Evolutionary conservation across 2,797 vertebrate species (phyloP), one percentile per base, ranked within the genome.

Genomic region (Ciconia nigra): DNA sequence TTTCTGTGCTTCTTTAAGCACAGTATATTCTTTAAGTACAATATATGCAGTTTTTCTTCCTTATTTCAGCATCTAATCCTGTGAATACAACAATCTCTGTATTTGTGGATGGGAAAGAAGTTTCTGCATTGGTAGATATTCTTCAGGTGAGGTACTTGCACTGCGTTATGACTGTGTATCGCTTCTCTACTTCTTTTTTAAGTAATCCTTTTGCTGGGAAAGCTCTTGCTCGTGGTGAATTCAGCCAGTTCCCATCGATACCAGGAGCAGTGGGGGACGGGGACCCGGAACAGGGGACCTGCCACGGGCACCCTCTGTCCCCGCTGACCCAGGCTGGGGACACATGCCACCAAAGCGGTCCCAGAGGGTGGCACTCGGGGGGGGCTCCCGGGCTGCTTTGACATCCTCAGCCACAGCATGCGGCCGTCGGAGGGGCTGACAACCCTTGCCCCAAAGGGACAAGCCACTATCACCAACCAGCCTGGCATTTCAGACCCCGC

Each of bases 281-380:
- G 24, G 15, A 83, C 5, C 9, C 33, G 55, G n/a, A 26, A 26
- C 54, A 37, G 67, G 90, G 63, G 61, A 20, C 71, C 89, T 89
- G 70, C 95, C 97, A 95, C 29, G 82, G 94, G 39, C 73, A 59
- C 87, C 74, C 44, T 66, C 94, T 87, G 92, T 97, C 96, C 80
- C 31, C 13, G 15, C 76, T 79, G 83, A 57, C 83, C 85, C 42
- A 31, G 54, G 80, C 77, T 69, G 90, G 66, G 87, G 81, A 91
- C 51, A 62, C 35, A 51, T 84, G 85, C 87, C 95, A 90, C 41
- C 5, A 24, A 93, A 90, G 47, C 57, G 77, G 88, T 92, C 33
- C 22, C 96, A 96, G 89, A 87, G 74, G 88, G 85, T 83, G 37
- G 39, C 86, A 69, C 51, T 55, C 25, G 26, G 69, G 83, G 83